phyloP scores from a whole-genome alignment of 2,797 vertebrate species.

The Hippopotamyrus pictus region DNA sequence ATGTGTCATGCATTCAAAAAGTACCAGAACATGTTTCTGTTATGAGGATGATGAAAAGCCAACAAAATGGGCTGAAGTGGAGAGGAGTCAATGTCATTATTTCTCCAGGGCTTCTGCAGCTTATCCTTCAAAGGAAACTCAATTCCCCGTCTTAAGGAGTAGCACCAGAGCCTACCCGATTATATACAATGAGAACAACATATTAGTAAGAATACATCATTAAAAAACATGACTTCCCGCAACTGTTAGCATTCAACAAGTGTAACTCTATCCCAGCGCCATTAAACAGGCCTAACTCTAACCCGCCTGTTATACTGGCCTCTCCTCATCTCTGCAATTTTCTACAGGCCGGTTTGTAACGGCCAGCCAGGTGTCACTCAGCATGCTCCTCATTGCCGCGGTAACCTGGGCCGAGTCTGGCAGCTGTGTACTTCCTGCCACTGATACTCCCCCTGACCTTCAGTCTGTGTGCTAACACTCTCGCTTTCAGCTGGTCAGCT shows the following conservation, averaged over 20 bases:
- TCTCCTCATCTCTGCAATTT: not conserved
- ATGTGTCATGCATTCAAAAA: not conserved
- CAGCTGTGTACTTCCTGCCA: constrained; percentile 73
- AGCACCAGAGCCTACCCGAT: not conserved
- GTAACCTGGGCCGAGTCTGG: constrained; percentile 69
- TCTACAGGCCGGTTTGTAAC: constrained; percentile 43
- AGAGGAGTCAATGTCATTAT: not conserved
- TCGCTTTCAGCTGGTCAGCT: not conserved
- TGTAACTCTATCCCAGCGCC: not conserved
- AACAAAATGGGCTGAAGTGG: not conserved
- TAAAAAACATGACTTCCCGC: not conserved
- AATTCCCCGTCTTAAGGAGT: not conserved
- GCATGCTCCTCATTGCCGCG: constrained; percentile 63
- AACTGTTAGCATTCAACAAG: not conserved
- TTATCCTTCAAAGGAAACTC: not conserved
- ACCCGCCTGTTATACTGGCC: not conserved
- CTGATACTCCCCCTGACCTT: constrained; percentile 82
- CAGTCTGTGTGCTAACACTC: constrained; percentile 46
- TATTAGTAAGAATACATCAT: not conserved
- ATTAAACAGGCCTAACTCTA: not conserved
- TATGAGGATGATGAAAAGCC: not conserved
- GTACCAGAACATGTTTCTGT: not conserved
- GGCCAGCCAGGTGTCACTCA: constrained; percentile 67
- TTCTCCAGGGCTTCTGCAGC: not conserved
- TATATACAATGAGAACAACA: not conserved